Base-by-base conservation (phyloP, 2,797 vertebrate species). In the Urocyon cinereoargenteus region DNA sequence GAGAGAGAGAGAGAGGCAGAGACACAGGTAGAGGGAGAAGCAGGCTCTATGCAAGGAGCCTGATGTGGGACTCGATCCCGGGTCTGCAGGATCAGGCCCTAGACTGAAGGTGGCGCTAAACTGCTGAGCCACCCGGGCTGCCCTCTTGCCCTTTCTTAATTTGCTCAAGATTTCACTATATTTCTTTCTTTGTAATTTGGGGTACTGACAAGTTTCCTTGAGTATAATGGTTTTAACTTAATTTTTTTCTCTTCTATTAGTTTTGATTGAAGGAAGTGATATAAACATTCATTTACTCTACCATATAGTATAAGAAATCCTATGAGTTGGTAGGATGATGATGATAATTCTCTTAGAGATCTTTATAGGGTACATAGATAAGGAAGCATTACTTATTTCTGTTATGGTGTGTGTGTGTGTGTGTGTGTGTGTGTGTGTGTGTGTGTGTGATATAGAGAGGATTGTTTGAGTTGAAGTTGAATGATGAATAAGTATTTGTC, bases 121-220 rank as follows among this genome's bases (percentile, higher is more conserved):
- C 6, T 7, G 40, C 40, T 45, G 40, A 45, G 40, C 40, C 40
- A 45, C 40, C 40, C 40, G 0, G 40, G 40, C 40, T 45, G 40
- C 40, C 40, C n/a, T 68, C 75, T 57, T 1, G 49, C 15, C 0
- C n/a, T 18, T 2, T 28, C 12, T 26, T 14, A 34, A 45, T 55
- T 73, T 59, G 24, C 21, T 82, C 21, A 75, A 75, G 87, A 82
- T 68, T 78, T 72, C 9, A 59, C 4, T 66, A 14, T 81, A 70
- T 90, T 91, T 96, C 31, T 87, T 68, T 92, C 6, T 91, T 90
- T 79, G 34, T 94, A 93, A 61, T 78, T 83, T 72, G 28, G 13
- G 4, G 21, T 94, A 62, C 77, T 92, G 77, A 57, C 18, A 78
- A 14, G 1, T 94, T 90, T 95, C 34, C 40, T 68, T 85, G 15